Evolutionary conservation across 2,797 vertebrate species (phyloP), one percentile per base, ranked within the genome.

Genomic region (Sebastes baramenuke): DNA sequence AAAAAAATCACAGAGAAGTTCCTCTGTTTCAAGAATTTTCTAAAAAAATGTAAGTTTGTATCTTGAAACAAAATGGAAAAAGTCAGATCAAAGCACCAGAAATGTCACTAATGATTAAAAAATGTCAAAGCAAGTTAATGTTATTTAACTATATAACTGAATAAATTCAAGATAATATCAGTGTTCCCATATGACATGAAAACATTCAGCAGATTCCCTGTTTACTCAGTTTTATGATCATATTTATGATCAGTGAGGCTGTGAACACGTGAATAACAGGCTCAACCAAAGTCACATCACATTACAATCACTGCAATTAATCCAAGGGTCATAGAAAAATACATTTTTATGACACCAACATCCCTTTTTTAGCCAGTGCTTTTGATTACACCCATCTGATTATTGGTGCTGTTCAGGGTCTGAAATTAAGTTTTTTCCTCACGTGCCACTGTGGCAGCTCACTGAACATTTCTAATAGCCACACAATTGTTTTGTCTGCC

Each of bases 291-390:
- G 36, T 49, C 20, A 52, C 4, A 13, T 54, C 12, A 25, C 49
- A 29, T 61, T 14, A 29, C 14, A 42, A 42, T 69, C 49, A 54
- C 52, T 55, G 24, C 20, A 24, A 59, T 10, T 25, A 36, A 36
- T 65, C 29, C 3, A 8, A 0, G 4, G 3, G 4, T 18, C 12
- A 12, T 46, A 25, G 20, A 42, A 46, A 22, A 12, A 2, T 0
- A n/a, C 1, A 14, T 6, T 12, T 4, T 27, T 25, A 18, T 24
- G 36, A 72, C 30, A 59, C 14, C 14, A 38, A n/a, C 1, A 18
- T 55, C 4, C 3, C 16, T 8, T 27, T 52, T 52, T 68, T 9
- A 58, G 46, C 7, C 16, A 60, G 10, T 32, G 46, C 2, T 49
- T 72, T 62, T 58, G n/a, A 10, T 69, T n/a, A 49, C 9, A 38